phyloP scores from a whole-genome alignment of 2,888 invertebrate species.

The Heliconius ethilla region DNA sequence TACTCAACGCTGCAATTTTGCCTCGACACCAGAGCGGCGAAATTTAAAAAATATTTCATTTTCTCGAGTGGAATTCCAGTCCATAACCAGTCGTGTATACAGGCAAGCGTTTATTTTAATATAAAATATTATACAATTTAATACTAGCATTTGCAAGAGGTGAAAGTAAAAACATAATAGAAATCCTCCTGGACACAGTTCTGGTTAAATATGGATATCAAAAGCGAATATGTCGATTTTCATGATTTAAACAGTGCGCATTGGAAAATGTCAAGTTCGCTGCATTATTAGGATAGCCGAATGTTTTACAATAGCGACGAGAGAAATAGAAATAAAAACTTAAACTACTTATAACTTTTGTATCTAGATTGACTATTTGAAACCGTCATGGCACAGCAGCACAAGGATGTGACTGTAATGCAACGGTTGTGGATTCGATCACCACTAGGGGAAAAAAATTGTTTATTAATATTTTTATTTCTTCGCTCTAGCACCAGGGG shows the following conservation, averaged over 20 bases:
- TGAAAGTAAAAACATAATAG: neutral
- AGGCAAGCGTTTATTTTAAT: neutral
- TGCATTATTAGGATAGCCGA: constrained; percentile 24
- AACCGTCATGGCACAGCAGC: too few relatives aligned
- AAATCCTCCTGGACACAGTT: neutral
- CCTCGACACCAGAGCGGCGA: too few relatives aligned
- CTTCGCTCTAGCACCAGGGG: too few relatives aligned
- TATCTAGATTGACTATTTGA: too few relatives aligned
- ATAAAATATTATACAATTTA: neutral
- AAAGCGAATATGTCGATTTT: constrained; percentile 15
- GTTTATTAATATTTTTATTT: too few relatives aligned
- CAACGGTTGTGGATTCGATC: too few relatives aligned
- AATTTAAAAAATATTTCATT: too few relatives aligned
- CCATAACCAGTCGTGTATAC: too few relatives aligned
- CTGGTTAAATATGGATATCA: neutral
- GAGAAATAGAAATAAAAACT: neutral
- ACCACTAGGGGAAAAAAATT: too few relatives aligned
- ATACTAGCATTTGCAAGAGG: neutral
- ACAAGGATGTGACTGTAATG: too few relatives aligned
- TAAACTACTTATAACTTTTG: neutral
- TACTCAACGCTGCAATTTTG: too few relatives aligned
- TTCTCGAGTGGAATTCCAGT: too few relatives aligned
- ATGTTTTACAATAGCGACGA: neutral
- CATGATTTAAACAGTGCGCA: constrained; percentile 25
- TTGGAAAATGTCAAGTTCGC: constrained; percentile 39